These are phyloP conservation scores for Leguminivora glycinivorella DNA, from an alignment of 1,140 invertebrate genomes.

Conservation along the genomic window DNA sequence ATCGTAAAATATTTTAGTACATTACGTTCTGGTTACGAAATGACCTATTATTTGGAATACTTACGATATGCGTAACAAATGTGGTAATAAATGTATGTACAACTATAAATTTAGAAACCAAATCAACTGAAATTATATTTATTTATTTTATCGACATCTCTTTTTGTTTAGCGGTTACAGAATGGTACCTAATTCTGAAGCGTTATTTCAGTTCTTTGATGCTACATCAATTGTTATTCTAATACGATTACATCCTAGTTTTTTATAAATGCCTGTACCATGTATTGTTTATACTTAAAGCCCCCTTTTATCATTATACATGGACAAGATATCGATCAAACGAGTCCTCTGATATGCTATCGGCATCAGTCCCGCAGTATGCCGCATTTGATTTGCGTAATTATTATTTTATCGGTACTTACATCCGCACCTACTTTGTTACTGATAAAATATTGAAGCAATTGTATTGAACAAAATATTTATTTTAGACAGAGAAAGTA, in stretches of 20 bases:
- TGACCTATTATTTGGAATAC: background rate
- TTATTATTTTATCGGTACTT: constrained; percentile 42
- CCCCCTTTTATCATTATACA: background rate
- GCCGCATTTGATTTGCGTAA: constrained; percentile 62
- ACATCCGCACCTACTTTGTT: constrained; percentile 21
- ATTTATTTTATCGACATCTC: too few species aligned
- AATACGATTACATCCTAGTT: background rate
- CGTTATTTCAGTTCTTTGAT: too few species aligned
- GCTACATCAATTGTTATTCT: too few species aligned
- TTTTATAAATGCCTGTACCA: background rate
- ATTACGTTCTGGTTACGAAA: background rate
- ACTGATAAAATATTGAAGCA: background rate
- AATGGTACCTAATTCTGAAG: too few species aligned
- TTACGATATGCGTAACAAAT: background rate
- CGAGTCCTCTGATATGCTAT: background rate
- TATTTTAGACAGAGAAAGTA: too few species aligned
- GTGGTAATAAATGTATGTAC: too few species aligned
- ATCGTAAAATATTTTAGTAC: constrained; percentile 16
- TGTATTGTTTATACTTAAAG: background rate
- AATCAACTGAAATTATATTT: too few species aligned
- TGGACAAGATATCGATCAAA: constrained; percentile 12
- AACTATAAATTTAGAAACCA: too few species aligned
- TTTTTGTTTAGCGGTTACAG: too few species aligned
- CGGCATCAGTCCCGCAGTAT: constrained; percentile 36
- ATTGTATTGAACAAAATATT: too few species aligned